Percentiles rank a stretch among this genome's conserved stretches.
These are phyloP conservation scores for Schrankia costaestrigalis DNA, from an alignment of 2,888 invertebrate species.

Conservation along the genomic window DNA sequence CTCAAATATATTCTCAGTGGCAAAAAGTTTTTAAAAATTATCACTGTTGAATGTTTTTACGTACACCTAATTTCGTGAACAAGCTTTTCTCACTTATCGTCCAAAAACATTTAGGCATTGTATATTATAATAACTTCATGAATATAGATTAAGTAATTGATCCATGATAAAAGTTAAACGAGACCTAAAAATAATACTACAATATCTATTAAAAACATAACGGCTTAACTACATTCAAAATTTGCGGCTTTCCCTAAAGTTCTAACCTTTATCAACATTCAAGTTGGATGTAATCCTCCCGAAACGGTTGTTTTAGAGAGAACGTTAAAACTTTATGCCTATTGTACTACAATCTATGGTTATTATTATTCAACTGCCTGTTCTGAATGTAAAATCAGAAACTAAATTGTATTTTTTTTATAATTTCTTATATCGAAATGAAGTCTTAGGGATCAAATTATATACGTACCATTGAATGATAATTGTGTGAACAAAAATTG, in stretches of 20 bases:
- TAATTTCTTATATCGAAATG: no score
- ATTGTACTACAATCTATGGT: conserved; percentile 34
- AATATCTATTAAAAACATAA: conserved; percentile 39
- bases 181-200: conserved; percentile 32
- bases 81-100: no score
- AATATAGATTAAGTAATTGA: no score
- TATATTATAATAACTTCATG: no score
- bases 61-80: no score
- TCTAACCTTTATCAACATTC: conserved; percentile 39
- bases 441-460: no score
- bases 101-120: no score
- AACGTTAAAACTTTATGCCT: conserved; percentile 34
- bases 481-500: conserved; percentile 17
- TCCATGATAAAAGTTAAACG: conserved; percentile 13
- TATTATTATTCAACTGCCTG: conserved; percentile 30
- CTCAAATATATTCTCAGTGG: no score
- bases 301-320: conserved; percentile 34
- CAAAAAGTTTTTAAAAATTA: no score
- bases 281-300: conserved; percentile 36
- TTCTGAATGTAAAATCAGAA: conserved; percentile 14
- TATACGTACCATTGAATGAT: not conserved
- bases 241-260: conserved; percentile 35
- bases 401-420: no score
- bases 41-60: no score
- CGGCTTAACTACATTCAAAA: conserved; percentile 33